These are phyloP conservation scores for Pocillopora meandrina DNA, from an alignment of 92 coral and sea anemone genomes.

Conservation along the genomic window DNA sequence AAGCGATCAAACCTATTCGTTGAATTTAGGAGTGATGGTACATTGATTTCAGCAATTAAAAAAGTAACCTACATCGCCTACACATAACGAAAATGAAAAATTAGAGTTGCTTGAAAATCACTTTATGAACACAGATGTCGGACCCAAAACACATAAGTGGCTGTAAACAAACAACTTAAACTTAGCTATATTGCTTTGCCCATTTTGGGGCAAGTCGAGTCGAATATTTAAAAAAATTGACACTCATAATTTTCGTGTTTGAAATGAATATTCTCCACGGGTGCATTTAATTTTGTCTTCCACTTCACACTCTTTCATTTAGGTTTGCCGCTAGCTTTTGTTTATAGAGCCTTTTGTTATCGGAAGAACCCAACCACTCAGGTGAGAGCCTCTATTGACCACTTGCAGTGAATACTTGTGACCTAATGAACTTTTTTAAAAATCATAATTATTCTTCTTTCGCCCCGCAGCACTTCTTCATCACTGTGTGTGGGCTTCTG, in stretches of 20 bases:
- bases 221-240: background rate
- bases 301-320: background rate
- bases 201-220: background rate
- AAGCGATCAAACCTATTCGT: too few relatives aligned
- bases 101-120: too few relatives aligned
- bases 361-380: slow-evolving; percentile 63
- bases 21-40: too few relatives aligned
- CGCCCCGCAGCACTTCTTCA: slow-evolving; percentile 65
- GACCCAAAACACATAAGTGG: too few relatives aligned
- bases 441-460: background rate
- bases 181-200: background rate
- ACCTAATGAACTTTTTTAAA: background rate
- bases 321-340: slow-evolving; percentile 83
- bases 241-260: background rate
- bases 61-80: too few relatives aligned
- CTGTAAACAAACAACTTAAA: too few relatives aligned
- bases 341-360: slow-evolving; percentile 68
- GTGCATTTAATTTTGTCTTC: background rate
- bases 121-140: too few relatives aligned
- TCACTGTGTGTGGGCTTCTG: slow-evolving; percentile 74
- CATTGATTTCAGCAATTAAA: too few relatives aligned
- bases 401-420: background rate
- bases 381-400: slow-evolving; percentile 35
- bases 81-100: too few relatives aligned
- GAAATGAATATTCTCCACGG: background rate